Evolutionary conservation across 2,888 invertebrate species (phyloP).

Genomic region (Teleiodes luculella): DNA sequence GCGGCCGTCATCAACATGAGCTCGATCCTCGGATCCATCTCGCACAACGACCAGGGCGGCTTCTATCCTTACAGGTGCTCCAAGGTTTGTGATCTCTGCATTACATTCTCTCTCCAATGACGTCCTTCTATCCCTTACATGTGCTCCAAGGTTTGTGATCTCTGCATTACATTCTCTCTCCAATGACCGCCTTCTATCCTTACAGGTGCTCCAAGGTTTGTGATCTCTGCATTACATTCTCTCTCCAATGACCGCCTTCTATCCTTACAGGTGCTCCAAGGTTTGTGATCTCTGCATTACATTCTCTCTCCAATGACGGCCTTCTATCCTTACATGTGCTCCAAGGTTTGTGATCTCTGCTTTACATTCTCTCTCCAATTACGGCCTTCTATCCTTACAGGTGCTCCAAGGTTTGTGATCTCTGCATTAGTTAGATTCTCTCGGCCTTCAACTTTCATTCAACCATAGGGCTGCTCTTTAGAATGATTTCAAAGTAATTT

Average conservation of each 20-base stretch:
- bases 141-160: constrained; percentile 88
- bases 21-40: constrained; percentile 89
- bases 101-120: neutral
- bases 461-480: too few relatives aligned
- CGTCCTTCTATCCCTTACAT: neutral
- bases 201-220: constrained; percentile 92
- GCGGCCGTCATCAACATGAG: constrained; percentile 91
- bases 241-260: too few relatives aligned
- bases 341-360: constrained; percentile 83
- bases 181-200: too few relatives aligned
- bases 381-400: constrained; percentile 92
- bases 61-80: constrained; percentile 92
- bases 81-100: constrained; percentile 85
- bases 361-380: neutral
- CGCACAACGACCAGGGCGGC: constrained; percentile 85
- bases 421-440: neutral
- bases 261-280: too few relatives aligned
- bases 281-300: constrained; percentile 59
- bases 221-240: neutral
- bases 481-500: too few relatives aligned
- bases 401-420: constrained; percentile 87
- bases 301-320: too few relatives aligned
- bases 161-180: neutral
- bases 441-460: too few relatives aligned
- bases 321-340: too few relatives aligned